Percentiles rank a stretch among this genome's conserved stretches.
Evolutionary conservation across 2,113 vertebrate genomes (phyloP).

Genomic region (Passer domesticus): DNA sequence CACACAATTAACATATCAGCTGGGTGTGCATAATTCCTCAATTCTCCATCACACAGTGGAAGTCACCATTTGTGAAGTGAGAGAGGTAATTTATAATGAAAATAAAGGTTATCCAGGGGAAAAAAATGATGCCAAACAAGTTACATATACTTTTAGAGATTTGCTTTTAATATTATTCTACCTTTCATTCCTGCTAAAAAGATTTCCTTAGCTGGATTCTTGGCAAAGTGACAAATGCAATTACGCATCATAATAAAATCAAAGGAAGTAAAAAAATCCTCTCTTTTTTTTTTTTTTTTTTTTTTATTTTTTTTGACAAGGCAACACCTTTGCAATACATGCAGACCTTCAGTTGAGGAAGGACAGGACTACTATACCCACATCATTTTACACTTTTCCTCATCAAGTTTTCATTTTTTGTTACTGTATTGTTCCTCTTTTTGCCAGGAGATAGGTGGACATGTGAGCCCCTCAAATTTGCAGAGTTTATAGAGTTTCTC

Average conservation of each 20-base stretch:
- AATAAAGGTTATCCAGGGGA: constrained; percentile 24
- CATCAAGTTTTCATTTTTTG: neutral
- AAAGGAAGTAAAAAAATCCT: neutral
- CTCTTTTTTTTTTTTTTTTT: neutral
- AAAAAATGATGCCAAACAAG: neutral
- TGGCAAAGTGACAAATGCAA: neutral
- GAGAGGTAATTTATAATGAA: constrained; percentile 43
- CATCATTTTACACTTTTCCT: neutral
- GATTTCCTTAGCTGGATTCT: neutral
- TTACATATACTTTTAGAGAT: neutral
- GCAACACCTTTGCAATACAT: neutral
- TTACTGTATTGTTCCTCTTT: neutral
- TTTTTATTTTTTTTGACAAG: neutral
- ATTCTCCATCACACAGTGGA: neutral
- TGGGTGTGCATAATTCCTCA: constrained; percentile 41
- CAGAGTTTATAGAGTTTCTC: neutral
- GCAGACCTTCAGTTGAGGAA: neutral
- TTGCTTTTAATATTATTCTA: neutral
- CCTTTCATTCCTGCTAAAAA: constrained; percentile 3
- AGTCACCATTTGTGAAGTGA: constrained; percentile 39
- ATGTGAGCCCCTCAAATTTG: neutral
- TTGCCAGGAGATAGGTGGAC: neutral
- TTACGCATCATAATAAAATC: neutral
- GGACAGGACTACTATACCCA: neutral
- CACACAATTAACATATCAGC: constrained; percentile 60